phyloP scores from a whole-genome alignment of 2,888 invertebrate genomes.

The Clistopyga incitator region DNA sequence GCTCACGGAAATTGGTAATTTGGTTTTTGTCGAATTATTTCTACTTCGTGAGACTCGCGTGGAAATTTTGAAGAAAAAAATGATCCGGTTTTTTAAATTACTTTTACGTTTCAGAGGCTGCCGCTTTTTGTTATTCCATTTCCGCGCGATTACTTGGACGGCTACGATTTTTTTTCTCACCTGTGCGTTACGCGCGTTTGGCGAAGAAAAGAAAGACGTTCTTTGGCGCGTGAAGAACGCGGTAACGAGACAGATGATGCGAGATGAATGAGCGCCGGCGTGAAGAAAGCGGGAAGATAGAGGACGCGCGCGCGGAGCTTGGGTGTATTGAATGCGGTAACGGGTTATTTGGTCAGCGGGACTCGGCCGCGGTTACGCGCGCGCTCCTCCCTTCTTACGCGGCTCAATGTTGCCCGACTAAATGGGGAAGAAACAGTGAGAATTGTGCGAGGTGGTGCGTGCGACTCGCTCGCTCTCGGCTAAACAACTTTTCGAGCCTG shows the following conservation, averaged over 20 bases:
- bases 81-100: no score
- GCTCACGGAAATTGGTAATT: no score
- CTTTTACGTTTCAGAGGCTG: no score
- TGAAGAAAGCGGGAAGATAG: not conserved
- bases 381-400: conserved; percentile 1
- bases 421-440: conserved; percentile 5
- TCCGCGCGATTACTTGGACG: no score
- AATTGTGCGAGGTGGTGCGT: not conserved
- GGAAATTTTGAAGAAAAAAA: no score
- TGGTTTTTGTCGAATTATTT: no score
- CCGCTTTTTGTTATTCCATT: no score
- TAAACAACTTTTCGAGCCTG: conserved; percentile 5
- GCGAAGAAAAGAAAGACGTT: conserved; percentile 26
- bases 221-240: conserved; percentile 41
- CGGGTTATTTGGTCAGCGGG: conserved; percentile 42
- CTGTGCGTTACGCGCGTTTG: not conserved
- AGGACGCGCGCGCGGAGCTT: not conserved
- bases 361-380: conserved; percentile 12
- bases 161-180: no score
- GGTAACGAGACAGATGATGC: conserved; percentile 61
- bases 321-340: conserved; percentile 29
- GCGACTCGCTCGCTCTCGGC: not conserved
- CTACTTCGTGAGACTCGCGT: no score
- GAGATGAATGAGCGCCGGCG: conserved; percentile 23
- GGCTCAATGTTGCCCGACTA: not conserved